Evolutionary conservation across 2,797 vertebrate genomes (phyloP), one percentile per base, ranked within the genome.

Genomic region (Leptoclinus maculatus): DNA sequence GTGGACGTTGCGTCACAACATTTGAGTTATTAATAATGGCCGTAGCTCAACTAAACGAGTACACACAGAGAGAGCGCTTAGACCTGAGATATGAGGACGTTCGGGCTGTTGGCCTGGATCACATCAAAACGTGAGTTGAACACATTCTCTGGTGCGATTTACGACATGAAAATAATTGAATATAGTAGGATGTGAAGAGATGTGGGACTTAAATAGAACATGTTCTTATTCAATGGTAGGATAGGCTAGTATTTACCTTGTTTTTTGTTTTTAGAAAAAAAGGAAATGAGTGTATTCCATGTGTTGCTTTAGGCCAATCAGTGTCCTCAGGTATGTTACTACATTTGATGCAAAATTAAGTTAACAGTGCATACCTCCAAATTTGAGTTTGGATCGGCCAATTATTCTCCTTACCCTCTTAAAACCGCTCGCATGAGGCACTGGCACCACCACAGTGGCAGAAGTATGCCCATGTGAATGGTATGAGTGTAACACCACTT

Each of bases 41-140:
- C 54, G 1, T 93, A 0, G 82, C 80, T 17, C 47, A 63, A 14
- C 59, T 96, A 0, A 86, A 94, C 32, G 90, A 93, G 65, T 41
- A 69, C 5, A 54, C 79, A 0, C 93, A 94, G 80, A 88, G 1
- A 6, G 56, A 0, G 0, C n/a, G 63, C 0, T 43, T 2, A 13
- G 4, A 0, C 0, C 12, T 94, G 0, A 65, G 1, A 0, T 96
- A 76, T 62, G 90, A 87, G 10, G 91, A 90, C 3, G 87, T 92
- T 0, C 57, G 58, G 1, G 51, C 41, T 12, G 66, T 19, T 8
- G 94, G 95, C 1, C 94, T 86, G 0, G 92, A 90, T 29, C 94
- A 95, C 74, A 81, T 83, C 0, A 92, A 83, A 68, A 95, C 81
- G 95, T 95, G 80, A 90, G 95, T 90, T 56, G 1, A 14, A 4